Evolutionary conservation across 64 coral and sea anemone genomes (phyloP).

Genomic region (Catalaphyllia jardinei): DNA sequence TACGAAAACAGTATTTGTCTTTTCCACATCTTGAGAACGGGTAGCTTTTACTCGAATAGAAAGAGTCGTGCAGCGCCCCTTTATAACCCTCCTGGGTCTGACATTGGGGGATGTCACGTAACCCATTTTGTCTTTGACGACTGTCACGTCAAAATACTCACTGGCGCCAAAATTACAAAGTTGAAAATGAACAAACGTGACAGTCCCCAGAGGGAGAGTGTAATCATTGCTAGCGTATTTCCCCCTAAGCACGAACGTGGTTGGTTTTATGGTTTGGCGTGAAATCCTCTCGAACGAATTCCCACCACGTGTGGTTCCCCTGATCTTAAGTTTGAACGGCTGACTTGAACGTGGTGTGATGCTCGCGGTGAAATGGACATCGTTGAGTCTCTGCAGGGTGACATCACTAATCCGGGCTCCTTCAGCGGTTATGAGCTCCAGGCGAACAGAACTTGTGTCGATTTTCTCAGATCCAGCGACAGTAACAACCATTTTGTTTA

Average conservation of each 20-base stretch:
- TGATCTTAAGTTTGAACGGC: conserved; percentile 57
- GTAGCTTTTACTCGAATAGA: conserved; percentile 2
- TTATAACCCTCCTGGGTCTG: neutral
- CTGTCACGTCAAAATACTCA: conserved; percentile 1
- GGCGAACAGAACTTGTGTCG: conserved; percentile 16
- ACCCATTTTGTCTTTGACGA: conserved; percentile 27
- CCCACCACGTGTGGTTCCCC: conserved; percentile 51
- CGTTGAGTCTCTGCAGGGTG: conserved; percentile 18
- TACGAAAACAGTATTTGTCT: neutral
- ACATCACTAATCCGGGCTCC: conserved; percentile 46
- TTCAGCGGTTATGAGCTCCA: conserved; percentile 70
- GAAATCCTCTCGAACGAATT: conserved; percentile 72
- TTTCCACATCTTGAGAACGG: neutral
- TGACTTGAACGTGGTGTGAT: conserved; percentile 40
- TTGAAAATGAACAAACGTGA: conserved; percentile 48
- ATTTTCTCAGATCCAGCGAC: conserved; percentile 75
- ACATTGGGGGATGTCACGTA: neutral
- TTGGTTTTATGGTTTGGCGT: conserved; percentile 50
- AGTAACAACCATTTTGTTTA: conserved; percentile 57
- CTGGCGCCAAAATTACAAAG: conserved; percentile 24
- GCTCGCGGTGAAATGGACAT: conserved; percentile 57
- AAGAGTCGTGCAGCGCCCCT: neutral
- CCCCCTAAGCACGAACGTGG: conserved; percentile 36
- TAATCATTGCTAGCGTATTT: conserved; percentile 50
- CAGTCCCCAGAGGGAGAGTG: conserved; percentile 48